Base-by-base conservation (phyloP, 92 coral and sea anemone genomes). In the Palythoa caribaeorum region DNA sequence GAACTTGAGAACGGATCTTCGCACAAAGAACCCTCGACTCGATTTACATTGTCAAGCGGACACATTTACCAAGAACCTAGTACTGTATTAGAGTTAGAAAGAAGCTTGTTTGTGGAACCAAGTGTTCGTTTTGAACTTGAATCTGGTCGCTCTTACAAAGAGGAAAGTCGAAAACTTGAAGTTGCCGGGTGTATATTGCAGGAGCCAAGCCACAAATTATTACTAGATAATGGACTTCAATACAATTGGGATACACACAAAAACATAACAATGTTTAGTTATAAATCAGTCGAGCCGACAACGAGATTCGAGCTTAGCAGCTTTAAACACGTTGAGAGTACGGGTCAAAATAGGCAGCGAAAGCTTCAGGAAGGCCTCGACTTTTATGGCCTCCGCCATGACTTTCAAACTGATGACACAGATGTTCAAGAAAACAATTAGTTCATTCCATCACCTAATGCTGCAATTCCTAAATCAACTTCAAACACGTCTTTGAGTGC, bases 261-360 rank as follows among this genome's bases (percentile, higher is more conserved):
- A 53, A 81, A 81, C 50, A 47, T 65, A 21, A 47, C 76, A 50
- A 66, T 81, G 86, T 81, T 81, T 81, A 76, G 86, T 5, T 81
- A 81, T 51, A 59, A 71, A 16, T 48, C 62, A 35, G 52, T 47
- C 21, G 86, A 81, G 73, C 86, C 76, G 20, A 66, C 75, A 44
- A 81, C 76, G 19, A 81, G 62, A 50, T 65, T 81, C n/a, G 86
- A 81, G 66, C 86, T 81, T 3, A 68, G 14, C n/a, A 81, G 86
- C 62, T 81, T 38, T 44, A 81, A 81, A 8, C 66, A 66, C 52
- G 86, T 81, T 44, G 75, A 81, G 60, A 37, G 40, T n/a, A 76
- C 86, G 21, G 86, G 86, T 51, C 86, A 81, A 37, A 19, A 66
- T 20, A 68, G 86, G 47, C 75, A 81, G 39, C 54, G 86, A 15